Conservation (phyloP, 2,797 vertebrate genomes). For the Cichlasoma orientale region DNA sequence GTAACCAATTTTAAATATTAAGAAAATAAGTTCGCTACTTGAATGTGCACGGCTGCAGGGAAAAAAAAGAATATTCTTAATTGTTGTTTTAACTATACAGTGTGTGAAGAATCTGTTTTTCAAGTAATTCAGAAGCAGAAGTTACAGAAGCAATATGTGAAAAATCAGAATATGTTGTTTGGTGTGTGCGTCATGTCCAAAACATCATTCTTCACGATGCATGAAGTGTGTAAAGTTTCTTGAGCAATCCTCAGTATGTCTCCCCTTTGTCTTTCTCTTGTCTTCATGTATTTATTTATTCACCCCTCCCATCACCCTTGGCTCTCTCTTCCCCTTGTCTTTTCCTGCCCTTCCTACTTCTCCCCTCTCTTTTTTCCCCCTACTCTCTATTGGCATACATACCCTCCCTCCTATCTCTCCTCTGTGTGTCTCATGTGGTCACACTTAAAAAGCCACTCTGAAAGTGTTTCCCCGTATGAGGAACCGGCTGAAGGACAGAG, state of each 20-base stretch:
- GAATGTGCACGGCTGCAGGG: background rate
- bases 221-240: slow-evolving; percentile 47
- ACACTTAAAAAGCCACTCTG: slow-evolving; percentile 86
- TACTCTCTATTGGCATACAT: slow-evolving; percentile 9
- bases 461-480: slow-evolving; percentile 96
- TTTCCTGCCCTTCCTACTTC: slow-evolving; percentile 35
- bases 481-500: slow-evolving; percentile 96
- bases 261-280: slow-evolving; percentile 57
- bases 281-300: slow-evolving; percentile 47
- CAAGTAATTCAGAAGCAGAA: fast-evolving
- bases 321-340: slow-evolving; percentile 22
- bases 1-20: background rate
- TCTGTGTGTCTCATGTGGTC: slow-evolving; percentile 74
- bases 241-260: slow-evolving; percentile 42
- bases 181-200: slow-evolving; percentile 18
- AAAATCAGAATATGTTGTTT: slow-evolving; percentile 3
- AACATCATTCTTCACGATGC: slow-evolving; percentile 27
- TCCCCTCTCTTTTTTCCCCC: background rate
- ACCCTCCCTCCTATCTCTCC: slow-evolving; percentile 72
- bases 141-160: background rate
- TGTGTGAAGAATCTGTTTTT: background rate
- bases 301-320: slow-evolving; percentile 14
- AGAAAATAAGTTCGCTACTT: background rate
- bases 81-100: background rate
- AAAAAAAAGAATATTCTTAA: background rate